Evolutionary conservation across 2,888 invertebrate species (phyloP).

Genomic region (Hyposoter didymator): DNA sequence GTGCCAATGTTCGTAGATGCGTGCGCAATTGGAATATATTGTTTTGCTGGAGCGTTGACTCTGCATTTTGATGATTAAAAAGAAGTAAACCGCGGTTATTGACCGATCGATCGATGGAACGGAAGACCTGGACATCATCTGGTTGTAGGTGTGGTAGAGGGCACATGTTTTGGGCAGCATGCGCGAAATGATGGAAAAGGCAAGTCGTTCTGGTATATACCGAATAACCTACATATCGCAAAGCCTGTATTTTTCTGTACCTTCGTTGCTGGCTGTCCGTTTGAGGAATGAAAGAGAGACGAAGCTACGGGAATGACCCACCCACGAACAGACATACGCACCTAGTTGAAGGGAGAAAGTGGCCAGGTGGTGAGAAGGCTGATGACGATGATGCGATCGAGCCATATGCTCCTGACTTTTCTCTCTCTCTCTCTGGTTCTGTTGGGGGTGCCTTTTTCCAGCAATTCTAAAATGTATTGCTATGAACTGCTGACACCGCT

Average conservation of each 20-base stretch:
- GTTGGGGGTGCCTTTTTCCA: conserved; percentile 70
- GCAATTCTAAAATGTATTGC: conserved; percentile 43
- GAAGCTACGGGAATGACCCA: conserved; percentile 49
- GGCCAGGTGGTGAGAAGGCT: conserved; percentile 77
- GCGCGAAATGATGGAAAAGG: conserved; percentile 53
- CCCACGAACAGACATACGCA: conserved; percentile 64
- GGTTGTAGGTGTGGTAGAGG: conserved; percentile 38
- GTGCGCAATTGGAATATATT: neutral
- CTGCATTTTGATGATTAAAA: no score
- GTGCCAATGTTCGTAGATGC: neutral
- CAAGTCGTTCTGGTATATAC: conserved; percentile 35
- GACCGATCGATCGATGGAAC: neutral
- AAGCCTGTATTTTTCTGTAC: conserved; percentile 57
- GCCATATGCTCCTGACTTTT: conserved; percentile 80
- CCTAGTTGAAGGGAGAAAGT: conserved; percentile 60
- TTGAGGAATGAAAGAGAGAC: conserved; percentile 41
- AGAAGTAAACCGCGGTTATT: neutral
- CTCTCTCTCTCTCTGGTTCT: conserved; percentile 57
- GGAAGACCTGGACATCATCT: conserved; percentile 49
- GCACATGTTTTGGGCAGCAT: conserved; percentile 30
- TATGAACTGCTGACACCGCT: conserved; percentile 21
- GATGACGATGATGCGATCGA: conserved; percentile 79
- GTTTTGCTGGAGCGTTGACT: no score
- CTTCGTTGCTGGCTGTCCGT: conserved; percentile 36
- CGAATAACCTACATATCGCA: conserved; percentile 55